A percentile compares a stretch with the other conserved stretches of the same genome.
Evolutionary conservation across 2,888 invertebrate genomes (phyloP).

Genomic region (Perizoma affinitatum): DNA sequence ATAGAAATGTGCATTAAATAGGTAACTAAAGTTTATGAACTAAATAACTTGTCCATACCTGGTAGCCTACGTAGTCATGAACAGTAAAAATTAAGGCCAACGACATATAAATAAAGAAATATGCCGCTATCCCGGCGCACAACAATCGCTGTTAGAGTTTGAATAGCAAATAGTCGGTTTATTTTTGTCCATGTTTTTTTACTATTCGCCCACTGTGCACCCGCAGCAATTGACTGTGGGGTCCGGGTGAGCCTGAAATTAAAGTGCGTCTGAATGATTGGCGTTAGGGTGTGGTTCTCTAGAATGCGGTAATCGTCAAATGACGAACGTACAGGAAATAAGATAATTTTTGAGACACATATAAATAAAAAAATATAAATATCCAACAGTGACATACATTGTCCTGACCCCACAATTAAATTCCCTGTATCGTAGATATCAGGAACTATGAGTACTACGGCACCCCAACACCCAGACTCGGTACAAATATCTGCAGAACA

Average conservation of each 20-base stretch:
- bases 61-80: neutral
- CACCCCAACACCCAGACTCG: too few relatives aligned
- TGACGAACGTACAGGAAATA: too few relatives aligned
- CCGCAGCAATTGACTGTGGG: slow-evolving; percentile 43
- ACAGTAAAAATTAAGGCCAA: slow-evolving; percentile 11
- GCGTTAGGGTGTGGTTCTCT: slow-evolving; percentile 3
- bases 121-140: slow-evolving; percentile 16
- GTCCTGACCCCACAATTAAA: too few relatives aligned
- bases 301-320: neutral
- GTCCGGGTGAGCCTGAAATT: slow-evolving; percentile 36
- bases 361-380: too few relatives aligned
- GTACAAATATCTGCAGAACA: too few relatives aligned
- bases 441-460: too few relatives aligned
- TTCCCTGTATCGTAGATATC: too few relatives aligned
- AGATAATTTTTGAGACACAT: too few relatives aligned
- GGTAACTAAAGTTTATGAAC: too few relatives aligned
- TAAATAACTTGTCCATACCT: too few relatives aligned
- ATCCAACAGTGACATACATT: too few relatives aligned
- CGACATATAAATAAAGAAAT: slow-evolving; percentile 17
- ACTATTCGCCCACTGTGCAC: slow-evolving; percentile 35
- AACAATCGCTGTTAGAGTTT: slow-evolving; percentile 28
- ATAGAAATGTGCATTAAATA: too few relatives aligned
- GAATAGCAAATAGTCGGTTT: slow-evolving; percentile 31
- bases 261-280: slow-evolving; percentile 39
- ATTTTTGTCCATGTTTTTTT: slow-evolving; percentile 36